Evolutionary conservation across 2,113 vertebrate genomes (phyloP).

Genomic region (Cyprinodon brontotheroides): DNA sequence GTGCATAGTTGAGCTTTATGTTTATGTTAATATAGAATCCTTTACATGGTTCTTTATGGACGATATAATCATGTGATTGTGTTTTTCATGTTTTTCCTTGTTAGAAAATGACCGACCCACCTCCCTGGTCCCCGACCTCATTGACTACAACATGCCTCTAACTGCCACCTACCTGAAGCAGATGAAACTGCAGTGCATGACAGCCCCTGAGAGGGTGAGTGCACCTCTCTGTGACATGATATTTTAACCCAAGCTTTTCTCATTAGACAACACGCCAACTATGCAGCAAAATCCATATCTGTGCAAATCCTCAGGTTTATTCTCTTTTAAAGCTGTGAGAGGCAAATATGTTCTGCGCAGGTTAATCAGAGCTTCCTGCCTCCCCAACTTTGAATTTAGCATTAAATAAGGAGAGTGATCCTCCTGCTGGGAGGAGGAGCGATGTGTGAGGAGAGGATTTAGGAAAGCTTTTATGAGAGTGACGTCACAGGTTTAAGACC

Average conservation of each 20-base stretch:
- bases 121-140: constrained; percentile 93
- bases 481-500: constrained; percentile 51
- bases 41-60: neutral
- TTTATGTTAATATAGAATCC: neutral
- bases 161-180: constrained; percentile 98
- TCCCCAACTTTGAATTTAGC: constrained; percentile 34
- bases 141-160: constrained; percentile 99
- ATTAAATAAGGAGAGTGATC: constrained; percentile 10
- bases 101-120: constrained; percentile 93
- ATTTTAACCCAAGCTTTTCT: constrained; percentile 5
- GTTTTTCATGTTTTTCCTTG: constrained; percentile 12
- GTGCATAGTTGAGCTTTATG: no score
- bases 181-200: constrained; percentile 97
- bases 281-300: constrained; percentile 9
- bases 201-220: constrained; percentile 91
- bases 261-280: neutral
- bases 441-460: constrained; percentile 43
- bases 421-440: constrained; percentile 43
- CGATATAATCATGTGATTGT: neutral
- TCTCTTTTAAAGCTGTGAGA: neutral
- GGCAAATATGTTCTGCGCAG: neutral
- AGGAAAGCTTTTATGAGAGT: constrained; percentile 35
- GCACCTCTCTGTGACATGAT: neutral
- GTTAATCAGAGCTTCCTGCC: neutral
- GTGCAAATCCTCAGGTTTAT: constrained; percentile 9